These are phyloP conservation scores for Herpailurus yagouaroundi DNA, from an alignment of 2,113 vertebrate genomes.

Conservation along the genomic window DNA sequence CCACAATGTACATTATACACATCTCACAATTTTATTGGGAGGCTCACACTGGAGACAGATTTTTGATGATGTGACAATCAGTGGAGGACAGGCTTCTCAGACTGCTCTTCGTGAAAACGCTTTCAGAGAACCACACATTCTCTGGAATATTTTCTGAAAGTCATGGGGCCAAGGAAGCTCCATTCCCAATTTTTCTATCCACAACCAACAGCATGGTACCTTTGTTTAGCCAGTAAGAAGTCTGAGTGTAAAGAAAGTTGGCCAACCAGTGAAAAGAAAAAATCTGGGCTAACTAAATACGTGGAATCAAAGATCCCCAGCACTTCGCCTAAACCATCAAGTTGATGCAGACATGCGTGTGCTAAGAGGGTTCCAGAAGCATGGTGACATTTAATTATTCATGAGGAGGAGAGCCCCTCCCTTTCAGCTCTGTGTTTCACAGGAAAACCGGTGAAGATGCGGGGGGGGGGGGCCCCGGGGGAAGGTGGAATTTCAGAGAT, in stretches of 20 bases:
- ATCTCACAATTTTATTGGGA: background rate
- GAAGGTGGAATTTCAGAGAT: background rate
- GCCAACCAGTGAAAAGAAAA: background rate
- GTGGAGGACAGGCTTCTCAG: background rate
- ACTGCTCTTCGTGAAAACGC: background rate
- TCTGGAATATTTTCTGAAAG: constrained; percentile 1
- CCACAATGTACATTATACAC: no score
- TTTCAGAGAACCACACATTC: background rate
- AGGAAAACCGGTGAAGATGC: background rate
- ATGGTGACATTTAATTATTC: background rate
- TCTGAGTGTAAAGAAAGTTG: background rate
- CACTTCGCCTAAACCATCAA: background rate
- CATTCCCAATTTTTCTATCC: background rate
- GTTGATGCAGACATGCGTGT: background rate
- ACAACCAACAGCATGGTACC: background rate
- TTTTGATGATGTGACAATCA: background rate
- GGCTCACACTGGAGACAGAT: background rate
- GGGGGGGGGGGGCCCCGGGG: rapidly evolving
- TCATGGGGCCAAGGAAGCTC: background rate
- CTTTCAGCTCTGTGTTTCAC: background rate
- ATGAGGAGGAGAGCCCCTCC: background rate
- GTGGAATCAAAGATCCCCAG: background rate
- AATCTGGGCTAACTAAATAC: background rate
- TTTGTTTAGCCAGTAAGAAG: background rate
- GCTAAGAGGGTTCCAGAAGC: background rate